Evolutionary conservation across 2,113 vertebrate genomes (phyloP).

Genomic region (Athene cunicularia): DNA sequence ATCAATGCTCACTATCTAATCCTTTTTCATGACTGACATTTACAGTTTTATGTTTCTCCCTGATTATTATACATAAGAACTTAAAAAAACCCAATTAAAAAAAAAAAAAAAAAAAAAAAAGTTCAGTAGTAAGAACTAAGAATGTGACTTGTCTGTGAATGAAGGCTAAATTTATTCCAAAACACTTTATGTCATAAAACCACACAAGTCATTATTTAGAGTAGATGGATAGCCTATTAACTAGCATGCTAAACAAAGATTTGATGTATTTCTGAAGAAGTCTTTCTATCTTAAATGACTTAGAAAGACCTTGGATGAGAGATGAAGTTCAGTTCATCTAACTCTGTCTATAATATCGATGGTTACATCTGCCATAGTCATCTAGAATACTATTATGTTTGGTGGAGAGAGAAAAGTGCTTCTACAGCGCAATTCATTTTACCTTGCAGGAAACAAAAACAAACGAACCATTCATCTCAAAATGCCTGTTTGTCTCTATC

Average conservation of each 20-base stretch:
- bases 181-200: neutral
- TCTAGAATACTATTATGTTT: neutral
- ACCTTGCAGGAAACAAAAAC: neutral
- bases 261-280: neutral
- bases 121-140: neutral
- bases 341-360: neutral
- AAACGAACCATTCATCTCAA: neutral
- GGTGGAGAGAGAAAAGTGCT: neutral
- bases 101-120: rapidly evolving
- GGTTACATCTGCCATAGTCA: neutral
- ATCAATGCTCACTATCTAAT: neutral
- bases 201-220: neutral
- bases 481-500: neutral
- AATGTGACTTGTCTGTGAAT: neutral
- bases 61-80: neutral
- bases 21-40: neutral
- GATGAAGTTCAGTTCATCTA: neutral
- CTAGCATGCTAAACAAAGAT: neutral
- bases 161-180: neutral
- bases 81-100: rapidly evolving
- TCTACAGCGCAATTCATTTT: neutral
- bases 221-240: neutral
- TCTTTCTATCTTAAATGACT: neutral
- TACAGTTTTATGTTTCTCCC: neutral
- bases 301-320: neutral